A percentile compares a stretch with the other conserved stretches of the same genome.
Conservation (phyloP, 2,888 invertebrate genomes). For the Nebria salina region DNA sequence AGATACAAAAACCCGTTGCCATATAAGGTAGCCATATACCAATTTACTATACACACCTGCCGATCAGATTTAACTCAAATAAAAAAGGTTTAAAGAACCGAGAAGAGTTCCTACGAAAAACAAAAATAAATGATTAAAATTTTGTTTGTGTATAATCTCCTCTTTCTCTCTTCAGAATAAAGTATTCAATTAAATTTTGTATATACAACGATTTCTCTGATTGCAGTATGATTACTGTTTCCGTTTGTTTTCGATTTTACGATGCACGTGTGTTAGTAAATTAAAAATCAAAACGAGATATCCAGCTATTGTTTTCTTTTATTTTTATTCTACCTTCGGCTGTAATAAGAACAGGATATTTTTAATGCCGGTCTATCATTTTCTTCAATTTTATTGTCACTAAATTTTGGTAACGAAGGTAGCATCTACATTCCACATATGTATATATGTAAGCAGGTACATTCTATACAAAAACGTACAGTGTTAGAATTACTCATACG, state of each 20-base stretch:
- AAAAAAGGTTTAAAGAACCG: conserved; percentile 28
- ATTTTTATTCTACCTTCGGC: conserved; percentile 4
- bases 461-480: background rate
- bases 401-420: background rate
- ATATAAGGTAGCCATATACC: conserved; percentile 44
- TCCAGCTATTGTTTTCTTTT: background rate
- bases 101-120: background rate
- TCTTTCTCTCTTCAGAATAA: conserved; percentile 26
- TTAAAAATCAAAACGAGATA: conserved; percentile 20
- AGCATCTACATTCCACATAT: background rate
- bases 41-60: conserved; percentile 43
- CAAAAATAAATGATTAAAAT: conserved; percentile 37
- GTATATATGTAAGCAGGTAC: background rate
- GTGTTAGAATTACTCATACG: background rate
- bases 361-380: conserved; percentile 4
- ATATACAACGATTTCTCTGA: conserved; percentile 23
- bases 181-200: conserved; percentile 42
- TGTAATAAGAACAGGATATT: background rate
- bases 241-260: conserved; percentile 9
- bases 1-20: conserved; percentile 40
- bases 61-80: conserved; percentile 33
- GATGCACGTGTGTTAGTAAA: conserved; percentile 12
- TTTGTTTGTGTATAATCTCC: conserved; percentile 24
- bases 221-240: conserved; percentile 17
- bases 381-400: background rate